Percentiles rank a stretch among this genome's conserved stretches.
Conservation (phyloP, 2,888 invertebrate species). For the Coelogynopora nodosa region DNA sequence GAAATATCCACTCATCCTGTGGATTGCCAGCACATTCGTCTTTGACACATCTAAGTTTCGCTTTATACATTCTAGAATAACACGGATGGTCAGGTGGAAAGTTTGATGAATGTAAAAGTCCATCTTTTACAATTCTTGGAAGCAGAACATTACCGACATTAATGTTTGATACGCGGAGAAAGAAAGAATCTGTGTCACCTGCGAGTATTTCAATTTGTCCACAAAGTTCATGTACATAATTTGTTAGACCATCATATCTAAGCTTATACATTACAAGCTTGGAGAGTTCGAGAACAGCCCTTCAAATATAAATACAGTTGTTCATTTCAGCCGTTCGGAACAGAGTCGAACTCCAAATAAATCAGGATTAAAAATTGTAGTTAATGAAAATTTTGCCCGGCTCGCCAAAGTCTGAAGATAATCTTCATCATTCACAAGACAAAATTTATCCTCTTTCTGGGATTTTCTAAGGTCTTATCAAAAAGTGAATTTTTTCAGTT, state of each 20-base stretch:
- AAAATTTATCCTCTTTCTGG: too few species aligned
- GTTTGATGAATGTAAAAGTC: background rate
- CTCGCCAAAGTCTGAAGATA: background rate
- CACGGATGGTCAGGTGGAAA: background rate
- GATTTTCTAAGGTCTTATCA: background rate
- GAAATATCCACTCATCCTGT: too few species aligned
- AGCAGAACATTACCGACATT: background rate
- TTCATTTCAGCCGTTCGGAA: background rate
- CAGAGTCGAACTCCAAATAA: background rate
- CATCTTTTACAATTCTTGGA: background rate
- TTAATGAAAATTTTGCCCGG: background rate
- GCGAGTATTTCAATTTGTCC: background rate
- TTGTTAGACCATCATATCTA: background rate
- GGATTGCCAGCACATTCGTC: background rate
- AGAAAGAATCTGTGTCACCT: slow-evolving; percentile 11
- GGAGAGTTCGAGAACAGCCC: background rate
- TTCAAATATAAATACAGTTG: background rate
- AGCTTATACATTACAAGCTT: too few species aligned
- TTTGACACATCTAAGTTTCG: background rate
- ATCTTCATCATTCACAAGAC: background rate
- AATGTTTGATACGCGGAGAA: background rate
- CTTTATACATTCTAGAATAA: background rate
- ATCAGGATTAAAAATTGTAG: background rate
- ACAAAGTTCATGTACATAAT: background rate
- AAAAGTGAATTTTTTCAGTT: background rate